phyloP scores from a whole-genome alignment of 2,888 invertebrate species.

The Oxytorus armatus region DNA sequence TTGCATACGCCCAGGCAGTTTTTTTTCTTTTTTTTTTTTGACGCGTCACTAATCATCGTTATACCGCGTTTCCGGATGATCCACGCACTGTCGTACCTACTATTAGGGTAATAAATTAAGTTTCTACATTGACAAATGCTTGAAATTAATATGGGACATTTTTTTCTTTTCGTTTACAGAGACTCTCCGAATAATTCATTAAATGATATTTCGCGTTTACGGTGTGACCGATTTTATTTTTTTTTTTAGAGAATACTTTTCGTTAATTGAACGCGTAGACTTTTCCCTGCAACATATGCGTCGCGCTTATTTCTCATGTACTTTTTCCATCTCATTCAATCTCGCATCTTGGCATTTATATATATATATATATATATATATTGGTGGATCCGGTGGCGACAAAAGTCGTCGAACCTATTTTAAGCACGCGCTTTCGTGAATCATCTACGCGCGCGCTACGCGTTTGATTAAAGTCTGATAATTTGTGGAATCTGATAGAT shows the following conservation, averaged over 20 bases:
- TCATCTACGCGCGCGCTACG: no score
- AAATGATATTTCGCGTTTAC: no score
- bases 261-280: background rate
- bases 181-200: background rate
- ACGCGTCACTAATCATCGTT: conserved; percentile 14
- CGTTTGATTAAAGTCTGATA: no score
- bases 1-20: conserved; percentile 34
- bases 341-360: background rate
- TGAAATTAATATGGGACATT: no score
- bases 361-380: conserved; percentile 11
- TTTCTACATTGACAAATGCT: no score
- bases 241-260: no score
- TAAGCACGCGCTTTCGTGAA: conserved; percentile 51
- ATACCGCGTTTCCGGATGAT: background rate
- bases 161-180: background rate
- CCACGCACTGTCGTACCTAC: no score
- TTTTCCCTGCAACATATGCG: conserved; percentile 30
- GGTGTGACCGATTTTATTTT: background rate
- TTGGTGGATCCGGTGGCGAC: conserved; percentile 15
- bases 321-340: conserved; percentile 1
- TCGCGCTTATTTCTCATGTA: conserved; percentile 17
- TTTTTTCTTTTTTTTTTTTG: no score
- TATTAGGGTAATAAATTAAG: no score
- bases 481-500: no score
- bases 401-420: conserved; percentile 50